Percentiles rank a stretch among this genome's conserved stretches.
Conservation (phyloP, 2,888 invertebrate species). For the Acleris sparsana region DNA sequence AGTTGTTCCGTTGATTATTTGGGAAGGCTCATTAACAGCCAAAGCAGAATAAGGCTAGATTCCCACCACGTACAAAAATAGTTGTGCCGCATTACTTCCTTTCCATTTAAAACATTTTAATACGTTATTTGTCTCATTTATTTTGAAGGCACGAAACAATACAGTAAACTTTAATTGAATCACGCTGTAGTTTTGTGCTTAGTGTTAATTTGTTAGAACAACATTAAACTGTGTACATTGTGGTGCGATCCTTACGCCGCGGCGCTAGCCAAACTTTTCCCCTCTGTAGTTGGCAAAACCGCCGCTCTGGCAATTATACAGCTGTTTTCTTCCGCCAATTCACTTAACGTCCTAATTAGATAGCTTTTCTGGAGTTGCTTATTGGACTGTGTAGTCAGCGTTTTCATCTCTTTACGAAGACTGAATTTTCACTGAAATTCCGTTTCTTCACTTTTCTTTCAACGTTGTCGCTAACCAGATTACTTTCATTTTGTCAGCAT, state of each 20-base stretch:
- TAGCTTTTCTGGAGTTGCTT: slow-evolving; percentile 44
- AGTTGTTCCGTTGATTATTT: slow-evolving; percentile 49
- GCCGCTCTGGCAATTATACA: slow-evolving; percentile 52
- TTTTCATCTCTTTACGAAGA: slow-evolving; percentile 35
- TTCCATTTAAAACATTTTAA: too few relatives aligned
- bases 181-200: slow-evolving; percentile 20
- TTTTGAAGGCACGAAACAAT: too few relatives aligned
- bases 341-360: slow-evolving; percentile 58
- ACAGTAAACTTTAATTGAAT: too few relatives aligned
- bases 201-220: slow-evolving; percentile 27
- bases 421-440: slow-evolving; percentile 24
- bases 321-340: slow-evolving; percentile 56
- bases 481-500: slow-evolving; percentile 4
- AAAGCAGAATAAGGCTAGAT: slow-evolving; percentile 45
- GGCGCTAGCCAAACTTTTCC: slow-evolving; percentile 40
- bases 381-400: slow-evolving; percentile 33
- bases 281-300: slow-evolving; percentile 41
- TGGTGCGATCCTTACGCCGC: slow-evolving; percentile 39
- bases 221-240: slow-evolving; percentile 15
- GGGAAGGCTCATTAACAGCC: slow-evolving; percentile 48
- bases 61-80: slow-evolving; percentile 38
- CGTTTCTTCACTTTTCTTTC: slow-evolving; percentile 8
- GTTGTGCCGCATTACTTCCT: too few relatives aligned
- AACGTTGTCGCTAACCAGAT: slow-evolving; percentile 1
- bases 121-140: too few relatives aligned